Percentiles rank a stretch among this genome's conserved stretches.
phyloP scores from a whole-genome alignment of 2,888 invertebrate genomes.

The Pecten maximus region DNA sequence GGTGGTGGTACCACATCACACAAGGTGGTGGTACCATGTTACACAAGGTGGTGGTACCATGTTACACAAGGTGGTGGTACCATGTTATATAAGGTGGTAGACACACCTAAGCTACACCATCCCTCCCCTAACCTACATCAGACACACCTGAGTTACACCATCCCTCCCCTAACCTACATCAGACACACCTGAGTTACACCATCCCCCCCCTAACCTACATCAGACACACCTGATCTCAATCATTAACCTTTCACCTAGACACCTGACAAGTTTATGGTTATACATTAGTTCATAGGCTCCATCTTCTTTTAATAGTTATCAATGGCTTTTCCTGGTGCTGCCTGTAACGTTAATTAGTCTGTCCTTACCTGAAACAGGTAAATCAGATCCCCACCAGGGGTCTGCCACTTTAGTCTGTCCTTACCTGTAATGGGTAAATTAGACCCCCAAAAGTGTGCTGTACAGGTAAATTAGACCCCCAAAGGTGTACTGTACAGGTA shows the following conservation, averaged over 20 bases:
- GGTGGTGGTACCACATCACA: no score
- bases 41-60: no score
- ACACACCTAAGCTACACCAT: no score
- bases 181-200: background rate
- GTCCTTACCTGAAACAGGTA: background rate
- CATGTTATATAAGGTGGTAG: no score
- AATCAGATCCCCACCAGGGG: background rate
- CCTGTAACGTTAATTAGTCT: background rate
- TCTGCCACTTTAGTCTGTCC: background rate
- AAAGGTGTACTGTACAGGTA: background rate
- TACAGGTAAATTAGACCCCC: background rate
- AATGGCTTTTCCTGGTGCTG: background rate
- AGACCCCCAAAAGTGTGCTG: no score
- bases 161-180: background rate
- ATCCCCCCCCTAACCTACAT: background rate
- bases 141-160: background rate
- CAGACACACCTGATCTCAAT: background rate
- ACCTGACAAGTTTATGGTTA: conserved; percentile 23
- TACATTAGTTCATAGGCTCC: conserved; percentile 22
- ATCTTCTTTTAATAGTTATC: background rate
- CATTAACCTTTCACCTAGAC: background rate
- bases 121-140: background rate
- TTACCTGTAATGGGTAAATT: background rate
- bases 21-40: no score
- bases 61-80: no score